Evolutionary conservation across 2,797 vertebrate species (phyloP).

Genomic region (Pempheris klunzingeri): DNA sequence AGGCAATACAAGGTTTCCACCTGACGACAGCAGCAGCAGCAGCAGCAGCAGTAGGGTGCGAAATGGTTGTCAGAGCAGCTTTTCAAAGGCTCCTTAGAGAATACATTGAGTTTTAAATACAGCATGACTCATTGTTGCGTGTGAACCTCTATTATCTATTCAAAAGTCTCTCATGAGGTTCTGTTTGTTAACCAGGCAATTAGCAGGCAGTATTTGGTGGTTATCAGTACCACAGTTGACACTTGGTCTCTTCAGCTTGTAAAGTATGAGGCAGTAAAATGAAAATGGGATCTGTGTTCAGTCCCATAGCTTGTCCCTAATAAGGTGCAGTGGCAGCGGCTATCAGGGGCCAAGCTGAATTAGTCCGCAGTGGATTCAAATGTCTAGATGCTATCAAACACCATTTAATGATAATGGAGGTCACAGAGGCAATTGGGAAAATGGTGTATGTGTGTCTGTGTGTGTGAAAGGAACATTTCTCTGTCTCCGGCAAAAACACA

Average conservation of each 20-base stretch:
- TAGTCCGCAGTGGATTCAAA: conserved; percentile 77
- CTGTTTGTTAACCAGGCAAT: conserved; percentile 77
- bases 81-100: conserved; percentile 37
- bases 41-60: background rate
- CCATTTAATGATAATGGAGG: conserved; percentile 78
- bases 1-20: background rate
- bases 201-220: conserved; percentile 64
- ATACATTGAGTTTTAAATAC: conserved; percentile 52
- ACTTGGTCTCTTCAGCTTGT: conserved; percentile 66
- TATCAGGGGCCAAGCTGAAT: conserved; percentile 71
- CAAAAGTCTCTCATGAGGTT: conserved; percentile 72
- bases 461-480: conserved; percentile 64
- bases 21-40: conserved; percentile 12
- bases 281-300: conserved; percentile 71
- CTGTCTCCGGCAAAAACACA: conserved; percentile 58
- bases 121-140: conserved; percentile 53
- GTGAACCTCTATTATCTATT: conserved; percentile 72
- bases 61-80: conserved; percentile 19
- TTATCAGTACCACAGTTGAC: conserved; percentile 73
- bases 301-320: conserved; percentile 77
- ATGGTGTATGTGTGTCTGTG: conserved; percentile 40
- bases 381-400: conserved; percentile 77
- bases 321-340: conserved; percentile 73
- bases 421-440: conserved; percentile 75
- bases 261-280: conserved; percentile 80